A percentile compares a stretch with the other conserved stretches of the same genome.
These are phyloP conservation scores for Nomada hirtipes DNA, from an alignment of 2,888 invertebrate species.

Conservation along the genomic window DNA sequence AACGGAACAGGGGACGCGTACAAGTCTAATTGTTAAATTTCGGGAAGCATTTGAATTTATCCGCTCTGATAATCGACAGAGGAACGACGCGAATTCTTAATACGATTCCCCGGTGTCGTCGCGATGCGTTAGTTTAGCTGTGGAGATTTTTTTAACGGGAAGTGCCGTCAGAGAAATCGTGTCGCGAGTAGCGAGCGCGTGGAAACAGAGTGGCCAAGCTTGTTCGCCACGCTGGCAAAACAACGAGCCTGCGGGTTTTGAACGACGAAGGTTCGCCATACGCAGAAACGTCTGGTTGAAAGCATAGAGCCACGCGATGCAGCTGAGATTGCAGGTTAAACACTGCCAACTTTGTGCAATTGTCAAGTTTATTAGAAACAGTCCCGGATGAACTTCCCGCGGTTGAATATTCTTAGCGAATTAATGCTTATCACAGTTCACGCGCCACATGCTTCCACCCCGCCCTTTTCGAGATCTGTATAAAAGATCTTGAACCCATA, in stretches of 20 bases:
- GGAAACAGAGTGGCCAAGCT: background rate
- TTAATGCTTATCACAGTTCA: background rate
- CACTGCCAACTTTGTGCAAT: background rate
- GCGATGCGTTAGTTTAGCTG: background rate
- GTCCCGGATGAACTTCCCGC: background rate
- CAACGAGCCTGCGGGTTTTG: background rate
- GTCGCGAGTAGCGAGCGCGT: background rate
- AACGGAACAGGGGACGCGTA: background rate
- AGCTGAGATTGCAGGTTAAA: no score
- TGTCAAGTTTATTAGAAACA: background rate
- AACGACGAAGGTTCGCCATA: no score
- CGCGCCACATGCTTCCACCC: background rate
- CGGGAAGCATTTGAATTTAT: background rate
- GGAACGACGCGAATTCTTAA: background rate
- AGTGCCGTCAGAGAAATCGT: background rate
- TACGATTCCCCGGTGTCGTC: background rate
- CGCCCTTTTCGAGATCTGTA: background rate
- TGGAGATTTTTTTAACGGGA: background rate
- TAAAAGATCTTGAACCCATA: background rate
- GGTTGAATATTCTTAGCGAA: background rate
- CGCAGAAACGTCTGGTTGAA: no score
- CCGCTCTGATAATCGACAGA: slow-evolving; percentile 21
- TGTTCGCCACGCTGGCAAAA: background rate
- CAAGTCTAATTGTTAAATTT: background rate
- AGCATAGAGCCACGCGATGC: no score